phyloP scores from a whole-genome alignment of 2,888 invertebrate species.

The Acronicta psi region DNA sequence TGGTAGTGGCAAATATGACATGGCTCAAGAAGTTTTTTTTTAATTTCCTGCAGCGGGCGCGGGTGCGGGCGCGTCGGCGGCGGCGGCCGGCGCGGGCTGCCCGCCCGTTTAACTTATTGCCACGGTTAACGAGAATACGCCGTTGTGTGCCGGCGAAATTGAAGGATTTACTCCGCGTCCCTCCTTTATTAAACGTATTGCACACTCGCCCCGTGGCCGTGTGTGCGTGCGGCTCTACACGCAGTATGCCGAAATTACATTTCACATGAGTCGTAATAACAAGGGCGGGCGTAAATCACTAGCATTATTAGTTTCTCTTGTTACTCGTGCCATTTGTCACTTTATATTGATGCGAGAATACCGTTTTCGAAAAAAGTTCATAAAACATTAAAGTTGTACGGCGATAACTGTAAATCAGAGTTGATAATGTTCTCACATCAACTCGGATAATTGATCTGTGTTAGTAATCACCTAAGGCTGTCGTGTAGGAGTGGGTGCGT shows the following conservation, averaged over 20 bases:
- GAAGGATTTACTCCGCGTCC: constrained; percentile 89
- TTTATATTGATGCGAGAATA: constrained; percentile 78
- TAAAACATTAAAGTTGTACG: constrained; percentile 45
- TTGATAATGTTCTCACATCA: constrained; percentile 45
- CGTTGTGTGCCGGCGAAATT: constrained; percentile 88
- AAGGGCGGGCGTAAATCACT: constrained; percentile 88
- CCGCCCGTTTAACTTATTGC: constrained; percentile 88
- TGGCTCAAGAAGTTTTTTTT: constrained; percentile 78
- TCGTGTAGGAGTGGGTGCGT: constrained; percentile 9
- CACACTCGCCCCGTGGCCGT: constrained; percentile 73
- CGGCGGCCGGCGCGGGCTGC: constrained; percentile 66
- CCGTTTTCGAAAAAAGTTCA: constrained; percentile 58
- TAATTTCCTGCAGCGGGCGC: constrained; percentile 78
- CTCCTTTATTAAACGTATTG: constrained; percentile 89
- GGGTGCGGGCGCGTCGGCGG: constrained; percentile 59
- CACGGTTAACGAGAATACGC: constrained; percentile 89
- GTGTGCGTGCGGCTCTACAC: constrained; percentile 78
- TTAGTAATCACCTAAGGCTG: constrained; percentile 22
- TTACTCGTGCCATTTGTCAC: constrained; percentile 84
- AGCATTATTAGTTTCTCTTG: constrained; percentile 88
- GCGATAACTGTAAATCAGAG: constrained; percentile 50
- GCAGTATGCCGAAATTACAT: constrained; percentile 88
- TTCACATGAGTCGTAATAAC: constrained; percentile 89
- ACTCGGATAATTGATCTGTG: constrained; percentile 40
- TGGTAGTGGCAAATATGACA: constrained; percentile 65